Evolutionary conservation across 1,140 invertebrate genomes (phyloP).

Genomic region (Doryteuthis pealeii): DNA sequence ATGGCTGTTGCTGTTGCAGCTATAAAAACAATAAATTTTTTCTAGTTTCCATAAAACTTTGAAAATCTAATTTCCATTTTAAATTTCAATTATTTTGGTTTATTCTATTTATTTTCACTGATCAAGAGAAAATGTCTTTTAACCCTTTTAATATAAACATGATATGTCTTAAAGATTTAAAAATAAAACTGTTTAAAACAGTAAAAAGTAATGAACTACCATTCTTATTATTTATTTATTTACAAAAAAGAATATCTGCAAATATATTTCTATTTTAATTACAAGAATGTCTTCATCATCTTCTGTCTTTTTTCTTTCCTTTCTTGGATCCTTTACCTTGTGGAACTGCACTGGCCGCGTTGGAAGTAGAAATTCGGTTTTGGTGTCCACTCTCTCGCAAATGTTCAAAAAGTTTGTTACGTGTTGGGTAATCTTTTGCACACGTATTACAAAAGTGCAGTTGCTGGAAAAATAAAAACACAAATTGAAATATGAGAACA

Average conservation of each 20-base stretch:
- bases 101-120: no score
- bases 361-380: not conserved
- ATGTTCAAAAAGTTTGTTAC: conserved; percentile 45
- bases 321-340: not conserved
- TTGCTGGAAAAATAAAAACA: not conserved
- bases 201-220: not conserved
- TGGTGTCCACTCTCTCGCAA: conserved; percentile 8
- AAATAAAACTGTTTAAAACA: no score
- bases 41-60: no score
- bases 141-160: no score
- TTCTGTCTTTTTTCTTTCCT: conserved; percentile 12
- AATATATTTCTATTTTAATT: not conserved
- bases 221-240: no score
- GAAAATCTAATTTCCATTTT: no score
- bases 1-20: no score
- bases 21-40: no score
- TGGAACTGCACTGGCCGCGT: not conserved
- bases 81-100: no score
- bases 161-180: no score
- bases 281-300: not conserved
- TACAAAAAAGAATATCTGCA: not conserved
- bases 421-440: conserved; percentile 27
- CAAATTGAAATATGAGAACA: no score
- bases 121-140: no score
- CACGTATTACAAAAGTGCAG: conserved; percentile 27